Evolutionary conservation across 53 echinoderm and acorn worm genomes (phyloP), one percentile per base, ranked within the genome.

Genomic region (Patiria pectinifera): DNA sequence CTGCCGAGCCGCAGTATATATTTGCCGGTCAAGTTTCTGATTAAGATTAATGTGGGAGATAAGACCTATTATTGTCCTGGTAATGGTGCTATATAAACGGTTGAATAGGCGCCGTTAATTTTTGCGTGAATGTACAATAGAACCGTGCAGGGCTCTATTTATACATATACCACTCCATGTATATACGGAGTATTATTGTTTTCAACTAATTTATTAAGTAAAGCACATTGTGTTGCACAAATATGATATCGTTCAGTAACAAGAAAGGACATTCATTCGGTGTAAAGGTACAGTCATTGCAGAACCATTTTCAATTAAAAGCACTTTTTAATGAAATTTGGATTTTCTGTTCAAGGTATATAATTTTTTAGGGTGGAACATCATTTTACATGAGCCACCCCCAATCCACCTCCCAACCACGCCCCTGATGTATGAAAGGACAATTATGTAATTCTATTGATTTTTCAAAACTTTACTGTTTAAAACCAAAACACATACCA

Each of bases 31-130:
- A 63, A 45, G 47, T 85, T 85, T 85, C 60, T 69, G 45, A 85
- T 63, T 12, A 69, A 85, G 85, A 85, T 85, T 44, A 85, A 85
- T 85, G 45, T 43, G 19, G 11, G 66, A 85, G 85, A 85, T 85
- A 69, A 69, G 66, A 45, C 43, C 45, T 10, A 46, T 69, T 66
- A 58, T 59, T 85, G 44, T 69, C 45, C 45, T 44, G 10, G 13
- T 85, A 69, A 69, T 69, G 45, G 35, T 6, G 63, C 85, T 22
- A 16, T 85, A 85, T 59, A 46, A 48, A 14, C 45, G 16, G 4
- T 2, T 79, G 80, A 76, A 23, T 74, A 74, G 24, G 0, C 74
- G n/a, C 74, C 15, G 22, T 74, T 74, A 74, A 74, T 74, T 23
- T 53, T 23, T 74, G 74, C 74, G 74, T 74, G 19, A 24, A n/a